Base-by-base conservation (phyloP, 1,140 invertebrate species). In the Drosophila bocqueti region DNA sequence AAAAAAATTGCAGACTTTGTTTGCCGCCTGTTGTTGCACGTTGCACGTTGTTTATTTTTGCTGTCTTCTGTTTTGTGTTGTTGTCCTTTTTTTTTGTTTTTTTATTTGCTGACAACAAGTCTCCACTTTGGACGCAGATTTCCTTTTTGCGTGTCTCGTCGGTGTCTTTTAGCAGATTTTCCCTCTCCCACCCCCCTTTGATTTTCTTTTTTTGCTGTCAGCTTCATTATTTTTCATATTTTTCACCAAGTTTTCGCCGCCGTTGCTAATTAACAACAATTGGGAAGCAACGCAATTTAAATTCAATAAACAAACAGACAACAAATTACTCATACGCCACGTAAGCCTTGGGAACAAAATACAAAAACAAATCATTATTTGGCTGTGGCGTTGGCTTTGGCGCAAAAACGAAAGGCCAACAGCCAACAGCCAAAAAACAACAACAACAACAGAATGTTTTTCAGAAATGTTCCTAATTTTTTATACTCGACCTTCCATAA, bases 311-410 rank as follows among this genome's bases (percentile, higher is more conserved):
- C 63, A 69, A 79, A 76, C 63, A 73, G 60, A 52, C 61, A 50
- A 68, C 50, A 79, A 84, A 85, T 85, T 85, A 85, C 78, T 81
- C 83, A 81, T 85, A 85, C 83, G 78, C 65, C 83, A 71, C 76
- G 83, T 68, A 73, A 71, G 68, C 54, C 82, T 64, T 67, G 24
- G 34, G 21, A 45, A 34, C 36, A 43, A 59, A 59, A 49, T 47
- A 65, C 38, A 59, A 71, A 34, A 76, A 63, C 59, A 40, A 82
- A 77, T 58, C 62, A 81, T 80, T 61, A 58, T 76, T 65, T 73
- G 43, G 42, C 38, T 18, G 15, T 55, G 52, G 34, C 21, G 71
- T 65, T 77, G 52, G 46, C 38, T 26, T 55, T 24, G 34, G 15
- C 54, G 34, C 21, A 40, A 55, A 40, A 55, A 38, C 36, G 21